Evolutionary conservation across 2,797 vertebrate species (phyloP), one percentile per base, ranked within the genome.

Genomic region (Epinephelus awoara): DNA sequence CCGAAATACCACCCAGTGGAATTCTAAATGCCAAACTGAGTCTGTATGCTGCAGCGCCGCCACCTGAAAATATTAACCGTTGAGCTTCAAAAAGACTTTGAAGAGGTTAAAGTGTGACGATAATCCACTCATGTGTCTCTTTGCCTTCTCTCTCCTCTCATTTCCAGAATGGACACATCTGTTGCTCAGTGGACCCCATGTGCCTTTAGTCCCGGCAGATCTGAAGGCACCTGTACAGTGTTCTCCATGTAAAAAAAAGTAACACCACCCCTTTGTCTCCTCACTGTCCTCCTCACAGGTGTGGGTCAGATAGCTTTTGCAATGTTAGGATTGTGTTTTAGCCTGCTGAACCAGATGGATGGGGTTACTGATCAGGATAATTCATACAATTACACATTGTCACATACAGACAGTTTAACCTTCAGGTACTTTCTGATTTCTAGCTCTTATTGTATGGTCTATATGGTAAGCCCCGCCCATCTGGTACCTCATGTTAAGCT

Each of bases 161-260:
- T 82, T 83, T 91, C 8, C 87, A 99, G 98, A 99, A 99, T 15
- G 98, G 97, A 94, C 98, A 99, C 85, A 93, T 97, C 94, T 99
- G 98, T 95, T 99, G 98, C 95, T 99, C 97, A 96, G 98, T 99
- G 96, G 98, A 99, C 92, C 98, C 98, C 94, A 96, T 98, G 96
- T 99, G 98, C 97, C 98, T 99, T 97, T 98, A 99, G 97, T 97
- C 95, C 80, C 89, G 95, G 87, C 80, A 83, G 92, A 91, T 27
- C 86, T 82, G 84, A 94, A 95, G 94, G 93, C 87, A 85, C 87
- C 88, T 95, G 95, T 95, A 95, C 92, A 95, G 93, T 80, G 83
- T 91, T 92, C 91, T 92, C 90, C 90, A 90, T 93, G 96, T 90
- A 92, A 89, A 94, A 89, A 80, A 86, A 85, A 80, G 77, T 75